These are phyloP conservation scores for Fringilla coelebs DNA, from an alignment of 2,797 vertebrate species.

Conservation along the genomic window DNA sequence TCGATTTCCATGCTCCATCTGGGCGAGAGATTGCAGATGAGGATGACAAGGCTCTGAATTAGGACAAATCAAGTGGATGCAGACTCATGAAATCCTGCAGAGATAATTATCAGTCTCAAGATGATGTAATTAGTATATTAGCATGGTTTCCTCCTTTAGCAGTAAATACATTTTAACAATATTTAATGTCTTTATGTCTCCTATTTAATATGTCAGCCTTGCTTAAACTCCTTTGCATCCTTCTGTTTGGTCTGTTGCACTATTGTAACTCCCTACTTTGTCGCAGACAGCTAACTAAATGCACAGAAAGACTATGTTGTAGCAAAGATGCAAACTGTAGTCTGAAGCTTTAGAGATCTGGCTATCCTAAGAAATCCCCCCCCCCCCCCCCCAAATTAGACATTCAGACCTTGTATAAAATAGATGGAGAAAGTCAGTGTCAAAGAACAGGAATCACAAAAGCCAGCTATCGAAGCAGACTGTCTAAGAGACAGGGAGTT, in stretches of 20 bases:
- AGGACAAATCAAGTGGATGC: constrained; percentile 42
- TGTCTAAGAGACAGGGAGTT: background rate
- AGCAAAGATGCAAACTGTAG: background rate
- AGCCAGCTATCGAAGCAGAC: background rate
- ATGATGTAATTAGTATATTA: constrained; percentile 45
- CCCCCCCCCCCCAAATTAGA: background rate
- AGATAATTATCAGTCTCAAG: constrained; percentile 54
- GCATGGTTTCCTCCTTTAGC: constrained; percentile 5
- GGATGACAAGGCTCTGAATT: constrained; percentile 42
- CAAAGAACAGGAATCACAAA: background rate
- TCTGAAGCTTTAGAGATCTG: background rate
- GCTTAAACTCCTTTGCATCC: background rate
- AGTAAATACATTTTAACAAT: constrained; percentile 19
- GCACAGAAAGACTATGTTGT: background rate
- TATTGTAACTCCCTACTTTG: background rate
- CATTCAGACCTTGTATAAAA: background rate
- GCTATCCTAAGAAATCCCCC: background rate
- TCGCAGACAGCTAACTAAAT: background rate
- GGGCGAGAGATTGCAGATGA: constrained; percentile 38
- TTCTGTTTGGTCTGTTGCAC: background rate
- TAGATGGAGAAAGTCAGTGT: background rate
- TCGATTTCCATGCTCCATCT: constrained; percentile 30
- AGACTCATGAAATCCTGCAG: constrained; percentile 25
- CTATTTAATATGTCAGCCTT: background rate
- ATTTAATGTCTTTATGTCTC: background rate